Evolutionary conservation across 2,888 invertebrate species (phyloP), one percentile per base, ranked within the genome.

Genomic region (Lordiphosa andalusiaca): DNA sequence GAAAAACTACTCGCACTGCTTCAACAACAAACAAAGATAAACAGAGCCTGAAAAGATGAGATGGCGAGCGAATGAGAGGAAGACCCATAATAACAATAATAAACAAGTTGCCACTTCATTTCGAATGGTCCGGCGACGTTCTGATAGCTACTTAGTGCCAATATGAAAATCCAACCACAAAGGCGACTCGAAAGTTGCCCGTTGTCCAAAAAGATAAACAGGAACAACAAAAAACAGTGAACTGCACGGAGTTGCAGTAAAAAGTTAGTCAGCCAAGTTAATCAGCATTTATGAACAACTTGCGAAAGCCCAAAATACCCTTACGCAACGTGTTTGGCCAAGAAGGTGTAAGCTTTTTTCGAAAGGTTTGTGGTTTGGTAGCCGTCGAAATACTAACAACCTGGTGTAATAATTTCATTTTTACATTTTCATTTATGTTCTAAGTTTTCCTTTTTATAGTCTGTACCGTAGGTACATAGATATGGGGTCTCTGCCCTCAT

Each of bases 31-130:
- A 57, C 50, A 57, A 40, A 69, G 71, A 81, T 73, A 82, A 75
- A 77, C 57, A 67, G 41, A 57, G 37, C 21, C 30, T 30, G 30
- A 9, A 30, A 30, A 9, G 30, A 30, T 30, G 13, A 25, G 23
- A 23, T 7, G n/a, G 47, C 19, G 30, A 47, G 46, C 16, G 16
- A 16, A 19, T 2, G 4, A 46, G 36, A 19, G 23, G 33, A 21
- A 47, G 44, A 55, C 50, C 33, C 62, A 78, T 82, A 75, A 78
- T 78, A 83, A 83, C 69, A 80, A 74, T 83, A 77, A 80, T 67
- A 83, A 80, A 80, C 83, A 80, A 80, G 77, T 80, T 70, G 77
- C 74, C 83, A 80, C 83, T 80, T 80, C 84, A 83, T 76, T 83
- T 69, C 60, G 71, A 73, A 73, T 67, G 76, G 59, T 80, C 72